Conservation (phyloP, 23 tunicate genomes). For the Phallusia fumigata region DNA sequence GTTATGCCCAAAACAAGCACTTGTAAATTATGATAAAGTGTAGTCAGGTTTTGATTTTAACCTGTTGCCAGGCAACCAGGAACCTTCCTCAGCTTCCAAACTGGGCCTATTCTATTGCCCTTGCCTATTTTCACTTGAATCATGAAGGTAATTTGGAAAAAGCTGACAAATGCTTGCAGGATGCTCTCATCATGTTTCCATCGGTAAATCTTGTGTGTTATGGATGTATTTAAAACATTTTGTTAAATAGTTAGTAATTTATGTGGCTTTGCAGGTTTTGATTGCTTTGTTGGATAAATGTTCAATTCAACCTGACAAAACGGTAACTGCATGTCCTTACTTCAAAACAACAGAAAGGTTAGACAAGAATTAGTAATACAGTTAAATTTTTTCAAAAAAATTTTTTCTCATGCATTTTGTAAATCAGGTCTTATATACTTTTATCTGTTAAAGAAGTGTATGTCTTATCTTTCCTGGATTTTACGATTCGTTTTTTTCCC, state of each 20-base stretch:
- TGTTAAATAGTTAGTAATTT: no score
- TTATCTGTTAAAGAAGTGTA: no score
- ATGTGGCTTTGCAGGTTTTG: conserved; percentile 30
- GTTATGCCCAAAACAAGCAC: no score
- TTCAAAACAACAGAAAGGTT: conserved; percentile 71
- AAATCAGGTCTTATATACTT: no score
- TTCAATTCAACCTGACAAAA: conserved; percentile 71
- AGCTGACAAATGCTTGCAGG: conserved; percentile 59
- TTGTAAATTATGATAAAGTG: no score
- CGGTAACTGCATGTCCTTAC: conserved; percentile 30
- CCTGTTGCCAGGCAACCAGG: conserved; percentile 47
- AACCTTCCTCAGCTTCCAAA: conserved; percentile 79
- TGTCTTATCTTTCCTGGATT: no score
- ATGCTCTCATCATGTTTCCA: conserved; percentile 79
- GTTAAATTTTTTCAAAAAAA: not conserved
- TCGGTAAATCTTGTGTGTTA: conserved; percentile 42
- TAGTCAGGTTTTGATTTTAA: not conserved
- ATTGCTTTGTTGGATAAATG: conserved; percentile 58
- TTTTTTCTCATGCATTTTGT: no score
- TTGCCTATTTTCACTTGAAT: conserved; percentile 57
- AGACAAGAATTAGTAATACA: not conserved
- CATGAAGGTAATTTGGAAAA: not conserved
- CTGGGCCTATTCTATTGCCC: conserved; percentile 76
- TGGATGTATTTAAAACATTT: no score
- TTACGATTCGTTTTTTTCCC: no score